Evolutionary conservation across 2,888 invertebrate species (phyloP).

Genomic region (Herminia tarsipennalis): DNA sequence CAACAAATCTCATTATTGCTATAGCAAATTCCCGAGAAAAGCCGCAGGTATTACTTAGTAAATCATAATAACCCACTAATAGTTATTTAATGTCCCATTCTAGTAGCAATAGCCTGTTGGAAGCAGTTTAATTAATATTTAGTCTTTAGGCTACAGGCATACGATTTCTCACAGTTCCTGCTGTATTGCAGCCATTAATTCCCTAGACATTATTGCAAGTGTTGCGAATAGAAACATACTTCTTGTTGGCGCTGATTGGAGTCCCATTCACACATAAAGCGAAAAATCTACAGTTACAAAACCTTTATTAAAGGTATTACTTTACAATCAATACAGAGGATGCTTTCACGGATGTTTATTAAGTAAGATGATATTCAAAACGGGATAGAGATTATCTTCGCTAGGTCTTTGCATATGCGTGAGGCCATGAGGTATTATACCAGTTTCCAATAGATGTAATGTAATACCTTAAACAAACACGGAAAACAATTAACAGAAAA

Average conservation of each 20-base stretch:
- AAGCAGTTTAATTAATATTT: slow-evolving; percentile 28
- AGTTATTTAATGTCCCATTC: slow-evolving; percentile 5
- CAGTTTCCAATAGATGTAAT: slow-evolving; percentile 34
- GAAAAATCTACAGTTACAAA: slow-evolving; percentile 24
- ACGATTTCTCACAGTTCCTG: slow-evolving; percentile 33
- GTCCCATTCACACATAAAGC: slow-evolving; percentile 30
- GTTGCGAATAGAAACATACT: slow-evolving; percentile 25
- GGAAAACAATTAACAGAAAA: slow-evolving; percentile 58
- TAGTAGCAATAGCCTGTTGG: neutral
- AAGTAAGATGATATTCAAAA: slow-evolving; percentile 34
- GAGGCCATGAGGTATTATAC: slow-evolving; percentile 36
- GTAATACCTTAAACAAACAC: slow-evolving; percentile 50
- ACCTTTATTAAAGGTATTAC: slow-evolving; percentile 25
- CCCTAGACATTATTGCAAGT: slow-evolving; percentile 32
- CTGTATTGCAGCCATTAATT: slow-evolving; percentile 36
- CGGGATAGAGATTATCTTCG: slow-evolving; percentile 37
- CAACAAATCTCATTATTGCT: too few relatives aligned
- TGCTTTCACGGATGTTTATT: neutral
- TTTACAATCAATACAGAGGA: slow-evolving; percentile 19
- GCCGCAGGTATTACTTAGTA: too few relatives aligned
- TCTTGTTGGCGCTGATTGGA: slow-evolving; percentile 38
- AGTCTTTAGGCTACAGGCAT: slow-evolving; percentile 29
- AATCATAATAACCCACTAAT: slow-evolving; percentile 18
- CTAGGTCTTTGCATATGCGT: too few relatives aligned
- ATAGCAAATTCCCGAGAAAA: too few relatives aligned